phyloP scores from a whole-genome alignment of 2,113 vertebrate species.

The Mustelus asterias region DNA sequence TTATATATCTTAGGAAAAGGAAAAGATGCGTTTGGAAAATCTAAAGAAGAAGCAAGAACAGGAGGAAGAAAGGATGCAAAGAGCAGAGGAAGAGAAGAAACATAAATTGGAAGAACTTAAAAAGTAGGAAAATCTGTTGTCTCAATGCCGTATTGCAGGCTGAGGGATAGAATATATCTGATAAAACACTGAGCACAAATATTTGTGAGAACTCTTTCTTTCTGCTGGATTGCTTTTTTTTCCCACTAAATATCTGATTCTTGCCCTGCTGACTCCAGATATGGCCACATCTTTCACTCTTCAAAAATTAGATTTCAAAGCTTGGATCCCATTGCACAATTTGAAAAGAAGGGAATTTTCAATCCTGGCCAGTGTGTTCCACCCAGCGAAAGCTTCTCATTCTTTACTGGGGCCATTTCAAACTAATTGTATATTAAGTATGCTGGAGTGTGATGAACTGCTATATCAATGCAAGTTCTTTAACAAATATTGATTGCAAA shows the following conservation, averaged over 20 bases:
- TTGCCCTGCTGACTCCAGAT: background rate
- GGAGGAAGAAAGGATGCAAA: slow-evolving; percentile 73
- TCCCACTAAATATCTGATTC: background rate
- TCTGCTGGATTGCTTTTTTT: background rate
- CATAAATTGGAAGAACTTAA: slow-evolving; percentile 72
- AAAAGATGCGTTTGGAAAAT: slow-evolving; percentile 71
- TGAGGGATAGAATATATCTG: background rate
- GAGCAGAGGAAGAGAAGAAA: slow-evolving; percentile 80
- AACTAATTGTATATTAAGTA: background rate
- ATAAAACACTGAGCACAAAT: background rate
- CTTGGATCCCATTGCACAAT: background rate
- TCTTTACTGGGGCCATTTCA: background rate
- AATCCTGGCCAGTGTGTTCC: background rate
- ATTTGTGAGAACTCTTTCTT: background rate
- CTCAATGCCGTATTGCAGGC: background rate
- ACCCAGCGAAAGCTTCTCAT: background rate
- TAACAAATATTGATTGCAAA: background rate
- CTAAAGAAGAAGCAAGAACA: slow-evolving; percentile 81
- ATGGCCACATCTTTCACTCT: background rate
- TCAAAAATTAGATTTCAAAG: background rate
- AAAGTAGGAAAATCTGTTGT: slow-evolving; percentile 56
- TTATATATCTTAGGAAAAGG: slow-evolving; percentile 63
- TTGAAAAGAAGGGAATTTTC: background rate
- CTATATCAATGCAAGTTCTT: background rate
- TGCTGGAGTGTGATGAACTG: background rate